Evolutionary conservation across 2,113 vertebrate species (phyloP).

Genomic region (Urocolius indicus): DNA sequence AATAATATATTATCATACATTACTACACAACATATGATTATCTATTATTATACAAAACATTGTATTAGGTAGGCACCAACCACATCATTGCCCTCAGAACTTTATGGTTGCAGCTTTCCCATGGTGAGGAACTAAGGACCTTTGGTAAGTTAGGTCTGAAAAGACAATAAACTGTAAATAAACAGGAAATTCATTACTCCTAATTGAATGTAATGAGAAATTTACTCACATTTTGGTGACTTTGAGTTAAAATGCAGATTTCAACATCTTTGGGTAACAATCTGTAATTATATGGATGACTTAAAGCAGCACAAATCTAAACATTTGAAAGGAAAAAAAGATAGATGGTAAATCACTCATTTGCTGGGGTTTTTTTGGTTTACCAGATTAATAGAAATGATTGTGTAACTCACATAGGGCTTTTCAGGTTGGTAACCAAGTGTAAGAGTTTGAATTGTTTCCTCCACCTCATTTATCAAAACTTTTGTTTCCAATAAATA

Average conservation of each 20-base stretch:
- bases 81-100: background rate
- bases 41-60: background rate
- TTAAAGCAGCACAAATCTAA: conserved; percentile 83
- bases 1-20: background rate
- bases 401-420: conserved; percentile 79
- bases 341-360: background rate
- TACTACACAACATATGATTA: background rate
- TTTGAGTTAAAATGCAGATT: conserved; percentile 77
- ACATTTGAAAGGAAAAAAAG: background rate
- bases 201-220: background rate
- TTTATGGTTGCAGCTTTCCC: background rate
- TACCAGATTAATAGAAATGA: background rate
- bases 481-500: conserved; percentile 86
- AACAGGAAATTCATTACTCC: background rate
- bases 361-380: background rate
- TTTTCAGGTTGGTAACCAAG: conserved; percentile 79
- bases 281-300: conserved; percentile 79
- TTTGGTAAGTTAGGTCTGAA: background rate
- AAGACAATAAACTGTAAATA: background rate
- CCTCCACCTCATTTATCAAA: conserved; percentile 72
- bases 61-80: background rate
- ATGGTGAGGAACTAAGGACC: background rate
- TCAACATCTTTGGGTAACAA: conserved; percentile 80
- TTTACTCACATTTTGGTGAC: conserved; percentile 71
- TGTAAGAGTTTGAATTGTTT: conserved; percentile 81